These are phyloP conservation scores for Leptinotarsa peninsularis DNA, from an alignment of 2,888 invertebrate species.

Conservation along the genomic window DNA sequence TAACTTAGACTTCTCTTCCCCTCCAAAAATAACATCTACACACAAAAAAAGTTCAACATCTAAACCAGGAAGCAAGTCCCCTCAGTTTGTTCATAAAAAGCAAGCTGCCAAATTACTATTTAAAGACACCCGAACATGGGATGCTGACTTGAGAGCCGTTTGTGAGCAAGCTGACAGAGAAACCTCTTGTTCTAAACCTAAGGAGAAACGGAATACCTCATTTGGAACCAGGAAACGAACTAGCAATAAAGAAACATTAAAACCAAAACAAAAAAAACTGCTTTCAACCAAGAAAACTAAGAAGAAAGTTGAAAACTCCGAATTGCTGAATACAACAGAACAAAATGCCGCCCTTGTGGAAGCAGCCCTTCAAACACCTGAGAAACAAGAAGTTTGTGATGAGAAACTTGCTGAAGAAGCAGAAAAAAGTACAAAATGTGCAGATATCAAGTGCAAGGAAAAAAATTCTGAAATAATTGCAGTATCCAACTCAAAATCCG, in stretches of 20 bases:
- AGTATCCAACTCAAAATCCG: constrained; percentile 56
- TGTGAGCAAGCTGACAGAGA: constrained; percentile 14
- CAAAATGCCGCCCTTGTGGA: constrained; percentile 40
- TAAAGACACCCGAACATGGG: constrained; percentile 49
- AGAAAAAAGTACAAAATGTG: constrained; percentile 1
- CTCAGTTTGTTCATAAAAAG: constrained; percentile 34
- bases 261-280: constrained; percentile 16
- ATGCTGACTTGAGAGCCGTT: constrained; percentile 53
- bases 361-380: constrained; percentile 32
- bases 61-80: constrained; percentile 6
- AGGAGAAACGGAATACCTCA: neutral
- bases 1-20: constrained; percentile 57
- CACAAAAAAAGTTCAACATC: constrained; percentile 27
- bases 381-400: constrained; percentile 36
- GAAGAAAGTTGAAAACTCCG: constrained; percentile 33
- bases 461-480: constrained; percentile 28
- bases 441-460: constrained; percentile 3
- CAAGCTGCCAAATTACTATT: constrained; percentile 36
- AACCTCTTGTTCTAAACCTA: neutral
- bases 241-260: neutral
- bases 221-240: neutral
- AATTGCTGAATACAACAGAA: constrained; percentile 30
- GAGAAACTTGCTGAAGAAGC: neutral
- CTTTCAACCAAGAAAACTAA: constrained; percentile 29
- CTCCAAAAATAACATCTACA: constrained; percentile 47